These are phyloP conservation scores for Calliopum simillimum DNA, from an alignment of 2,888 invertebrate species.

Conservation along the genomic window DNA sequence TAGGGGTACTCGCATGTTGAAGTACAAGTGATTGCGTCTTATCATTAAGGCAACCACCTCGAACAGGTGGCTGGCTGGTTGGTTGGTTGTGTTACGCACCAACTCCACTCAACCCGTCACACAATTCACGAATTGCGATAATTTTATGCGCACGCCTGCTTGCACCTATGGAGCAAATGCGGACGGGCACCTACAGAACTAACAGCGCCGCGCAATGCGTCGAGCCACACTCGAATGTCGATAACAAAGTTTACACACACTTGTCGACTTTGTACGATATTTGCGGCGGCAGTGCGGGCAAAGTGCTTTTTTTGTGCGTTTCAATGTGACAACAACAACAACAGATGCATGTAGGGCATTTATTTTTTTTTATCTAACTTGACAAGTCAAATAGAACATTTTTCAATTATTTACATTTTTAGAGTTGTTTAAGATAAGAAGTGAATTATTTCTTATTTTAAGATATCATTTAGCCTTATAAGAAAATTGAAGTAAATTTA, in stretches of 20 bases:
- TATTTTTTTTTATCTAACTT: too few species aligned
- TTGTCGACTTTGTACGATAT: conserved; percentile 4
- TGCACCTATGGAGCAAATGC: not conserved
- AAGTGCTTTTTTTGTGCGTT: too few species aligned
- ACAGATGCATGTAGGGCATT: not conserved
- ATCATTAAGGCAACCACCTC: not conserved
- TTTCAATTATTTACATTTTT: too few species aligned
- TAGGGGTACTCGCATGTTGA: not conserved
- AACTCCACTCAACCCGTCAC: not conserved
- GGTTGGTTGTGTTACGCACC: not conserved
- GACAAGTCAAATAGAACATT: too few species aligned
- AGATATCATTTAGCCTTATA: too few species aligned
- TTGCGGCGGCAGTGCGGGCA: not conserved
- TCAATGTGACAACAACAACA: too few species aligned
- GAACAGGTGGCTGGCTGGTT: not conserved
- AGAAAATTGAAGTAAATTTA: too few species aligned
- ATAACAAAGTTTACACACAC: conserved; percentile 23
- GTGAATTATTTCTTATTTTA: too few species aligned
- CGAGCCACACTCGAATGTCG: not conserved
- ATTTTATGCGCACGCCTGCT: conserved; percentile 2
- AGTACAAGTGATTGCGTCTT: too few species aligned
- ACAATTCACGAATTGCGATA: conserved; percentile 15
- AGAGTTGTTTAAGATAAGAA: too few species aligned
- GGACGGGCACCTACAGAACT: not conserved
- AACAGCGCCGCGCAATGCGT: not conserved